Base-by-base conservation (phyloP, 2,888 invertebrate species). In the Melanargia galathea region DNA sequence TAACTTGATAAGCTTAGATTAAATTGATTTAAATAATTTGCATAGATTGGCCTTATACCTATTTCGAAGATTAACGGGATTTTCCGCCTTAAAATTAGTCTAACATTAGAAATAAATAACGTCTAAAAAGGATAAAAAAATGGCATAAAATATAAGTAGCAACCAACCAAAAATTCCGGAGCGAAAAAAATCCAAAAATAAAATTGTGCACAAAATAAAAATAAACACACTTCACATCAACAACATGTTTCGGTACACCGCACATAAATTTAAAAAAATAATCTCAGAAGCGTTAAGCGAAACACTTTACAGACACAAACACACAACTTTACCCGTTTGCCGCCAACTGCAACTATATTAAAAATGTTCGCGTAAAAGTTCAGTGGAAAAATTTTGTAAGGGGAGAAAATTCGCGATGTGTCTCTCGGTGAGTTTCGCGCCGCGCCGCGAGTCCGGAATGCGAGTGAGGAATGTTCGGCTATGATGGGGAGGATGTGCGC, bases 401-500 rank as follows among this genome's bases (percentile, higher is more conserved):
- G 38, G 58, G 64, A 64, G 78, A 79, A 76, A 76, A 75, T 76
- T 81, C 79, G 83, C 84, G 77, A 71, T 71, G 72, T 72, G 72
- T 72, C 66, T 70, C 65, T 64, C 69, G 70, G 74, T 70, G 77
- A 82, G 74, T 83, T 84, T 86, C 86, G 85, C 88, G 87, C 79
- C 81, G 83, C 82, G 80, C 76, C 75, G 81, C 84, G 85, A 84
- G 83, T 83, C 82, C 80, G 84, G 82, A 79, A 73, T 75, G 76
- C 78, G 79, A 81, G 78, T 82, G 79, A 78, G 80, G 80, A 76
- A 82, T 79, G 85, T 89, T 90, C 85, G 90, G 87, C 84, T 90
- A 88, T 86, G 83, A 82, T 82, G 83, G 88, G 90, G 90, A 90
- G 82, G 91, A 91, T 91, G 91, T 81, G 85, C 87, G 83, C 91